phyloP scores from a whole-genome alignment of 2,888 invertebrate genomes.

The Drosophila barbarae region DNA sequence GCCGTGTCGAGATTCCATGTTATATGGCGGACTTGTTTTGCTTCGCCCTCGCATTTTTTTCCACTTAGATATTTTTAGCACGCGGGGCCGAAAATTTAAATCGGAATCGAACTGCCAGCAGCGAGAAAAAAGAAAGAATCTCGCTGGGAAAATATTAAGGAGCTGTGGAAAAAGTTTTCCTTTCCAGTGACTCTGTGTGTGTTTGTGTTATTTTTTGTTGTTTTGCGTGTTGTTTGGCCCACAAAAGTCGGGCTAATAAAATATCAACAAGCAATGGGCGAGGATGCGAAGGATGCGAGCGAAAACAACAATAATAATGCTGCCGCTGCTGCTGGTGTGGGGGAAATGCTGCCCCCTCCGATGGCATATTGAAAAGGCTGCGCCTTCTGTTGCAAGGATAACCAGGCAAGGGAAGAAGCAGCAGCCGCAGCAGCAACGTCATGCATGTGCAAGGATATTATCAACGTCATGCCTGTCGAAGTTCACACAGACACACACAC shows the following conservation, averaged over 20 bases:
- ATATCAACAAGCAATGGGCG: conserved; percentile 65
- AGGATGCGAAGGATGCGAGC: conserved; percentile 24
- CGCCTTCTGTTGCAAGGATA: conserved; percentile 45
- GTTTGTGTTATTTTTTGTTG: conserved; percentile 31
- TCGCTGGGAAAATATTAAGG: conserved; percentile 26
- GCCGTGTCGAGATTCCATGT: conserved; percentile 42
- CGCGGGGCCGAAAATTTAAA: conserved; percentile 57
- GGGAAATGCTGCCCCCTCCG: conserved; percentile 10
- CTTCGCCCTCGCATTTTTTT: conserved; percentile 23
- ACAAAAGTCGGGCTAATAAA: conserved; percentile 58
- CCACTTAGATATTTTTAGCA: conserved; percentile 55
- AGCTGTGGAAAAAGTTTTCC: conserved; percentile 25
- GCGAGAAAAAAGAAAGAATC: conserved; percentile 12
- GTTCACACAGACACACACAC: conserved; percentile 37
- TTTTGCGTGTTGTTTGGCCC: conserved; percentile 35
- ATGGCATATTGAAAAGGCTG: conserved; percentile 59
- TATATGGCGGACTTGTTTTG: conserved; percentile 35
- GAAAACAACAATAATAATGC: conserved; percentile 39
- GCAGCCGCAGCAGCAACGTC: conserved; percentile 61
- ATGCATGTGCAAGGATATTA: conserved; percentile 77
- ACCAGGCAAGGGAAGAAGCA: conserved; percentile 29
- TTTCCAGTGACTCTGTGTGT: background rate
- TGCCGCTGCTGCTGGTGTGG: conserved; percentile 5
- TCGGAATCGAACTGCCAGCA: conserved; percentile 49
- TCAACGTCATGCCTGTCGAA: conserved; percentile 74